Evolutionary conservation across 2,888 invertebrate genomes (phyloP), one percentile per base, ranked within the genome.

Genomic region (Catocala sponsa): DNA sequence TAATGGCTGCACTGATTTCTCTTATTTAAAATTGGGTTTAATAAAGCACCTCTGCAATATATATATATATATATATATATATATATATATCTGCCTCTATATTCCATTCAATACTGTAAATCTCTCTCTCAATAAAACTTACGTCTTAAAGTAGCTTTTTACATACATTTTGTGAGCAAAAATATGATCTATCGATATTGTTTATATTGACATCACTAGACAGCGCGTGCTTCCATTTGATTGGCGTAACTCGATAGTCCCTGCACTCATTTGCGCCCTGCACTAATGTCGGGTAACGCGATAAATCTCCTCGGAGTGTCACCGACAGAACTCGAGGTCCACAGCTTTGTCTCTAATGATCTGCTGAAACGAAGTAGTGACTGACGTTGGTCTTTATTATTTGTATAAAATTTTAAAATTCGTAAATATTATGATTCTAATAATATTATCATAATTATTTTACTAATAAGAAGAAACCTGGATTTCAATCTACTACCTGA

Each of bases 211-310:
- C 91, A 80, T 72, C 91, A 79, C 92, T 92, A 90, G 13, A 15
- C 5, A 77, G 78, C 87, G 87, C 87, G 90, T 90, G 91, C 91
- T 91, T 88, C 87, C 90, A 90, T 90, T 88, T 92, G 93, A 94
- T 94, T 93, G 93, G 90, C 90, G 94, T 93, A 94, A 94, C 92
- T 92, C 90, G 92, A 94, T 93, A 91, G 87, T 82, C 84, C 82
- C 85, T 90, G 91, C 91, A 89, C 89, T 91, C 91, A 90, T 91
- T 91, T 88, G 89, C 85, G 86, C 84, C 83, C 84, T 86, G 87
- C 90, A 88, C 91, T 86, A 85, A 84, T 83, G 84, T 78, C 78
- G 82, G 80, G 81, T 74, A 74, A 77, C 80, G 74, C 86, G 84
- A 91, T 90, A 91, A 89, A 91, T 90, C 90, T 89, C 86, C 64